Base-by-base conservation (phyloP, 2,113 vertebrate species). In the Eulemur rufifrons region DNA sequence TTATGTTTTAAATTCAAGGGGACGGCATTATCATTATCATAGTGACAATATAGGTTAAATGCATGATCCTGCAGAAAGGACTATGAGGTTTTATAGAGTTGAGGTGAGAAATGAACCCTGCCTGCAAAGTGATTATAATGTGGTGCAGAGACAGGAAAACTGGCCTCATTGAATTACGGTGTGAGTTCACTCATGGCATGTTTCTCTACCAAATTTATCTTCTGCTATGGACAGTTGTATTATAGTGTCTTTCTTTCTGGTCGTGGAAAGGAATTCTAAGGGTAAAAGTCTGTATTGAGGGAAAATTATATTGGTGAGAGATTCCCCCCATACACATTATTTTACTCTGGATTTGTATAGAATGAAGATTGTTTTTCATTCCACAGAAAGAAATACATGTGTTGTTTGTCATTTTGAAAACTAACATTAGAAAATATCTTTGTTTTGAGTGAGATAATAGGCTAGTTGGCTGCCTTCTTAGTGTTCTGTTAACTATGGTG, bases 331-430 rank as follows among this genome's bases (percentile, higher is more conserved):
- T 61, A 25, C 37, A 18, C 1, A 59, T 77, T 93, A 37, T 56
- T 81, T n/a, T 89, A 92, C 10, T 78, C 47, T 84, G 20, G 12
- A 74, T 83, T 64, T 89, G 27, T 80, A 10, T 89, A 90, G 39
- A 92, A 92, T 54, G 56, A 95, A 73, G 45, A 85, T 81, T 90
- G 8, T 89, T 89, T 95, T 69, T 89, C 64, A 83, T 59, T 63
- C 59, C 56, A 76, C 7, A 64, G 39, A 91, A 91, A 85, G 37
- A 90, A 95, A 84, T 17, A 56, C 21, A 25, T 39, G 13, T 93
- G 29, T 56, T 73, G 25, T 39, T 69, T 95, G 39, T 29, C 50
- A 68, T 87, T 94, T 89, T 71, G 6, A 95, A 87, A 89, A 14
- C 34, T 82, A n/a, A 64, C 45, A 63, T 89, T 90, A 93, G 77